phyloP scores from a whole-genome alignment of 1,140 invertebrate species.

The Physella acuta region DNA sequence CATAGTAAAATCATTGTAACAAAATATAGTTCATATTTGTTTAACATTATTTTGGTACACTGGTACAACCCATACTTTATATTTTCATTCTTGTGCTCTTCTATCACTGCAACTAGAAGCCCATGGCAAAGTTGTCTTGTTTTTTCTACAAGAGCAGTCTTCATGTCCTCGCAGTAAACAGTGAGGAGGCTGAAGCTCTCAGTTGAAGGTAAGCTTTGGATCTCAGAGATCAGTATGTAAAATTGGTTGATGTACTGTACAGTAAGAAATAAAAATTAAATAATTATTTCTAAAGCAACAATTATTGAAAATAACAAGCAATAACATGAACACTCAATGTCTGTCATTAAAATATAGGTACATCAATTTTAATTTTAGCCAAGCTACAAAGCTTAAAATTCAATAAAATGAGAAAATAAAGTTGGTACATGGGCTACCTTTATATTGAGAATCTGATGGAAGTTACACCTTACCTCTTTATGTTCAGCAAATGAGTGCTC shows the following conservation, averaged over 20 bases:
- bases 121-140: constrained; percentile 48
- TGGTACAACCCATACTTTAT: constrained; percentile 40
- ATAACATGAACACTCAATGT: not conserved
- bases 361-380: not conserved
- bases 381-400: no score
- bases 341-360: not conserved
- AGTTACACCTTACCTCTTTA: constrained; percentile 41
- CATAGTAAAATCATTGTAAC: no score
- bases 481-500: constrained; percentile 60
- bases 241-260: constrained; percentile 22
- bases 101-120: constrained; percentile 52
- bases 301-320: not conserved
- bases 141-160: constrained; percentile 52
- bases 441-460: no score
- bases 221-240: constrained; percentile 33
- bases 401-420: no score
- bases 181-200: constrained; percentile 59
- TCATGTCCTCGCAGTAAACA: constrained; percentile 58
- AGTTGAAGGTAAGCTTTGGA: constrained; percentile 55
- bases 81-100: constrained; percentile 56
- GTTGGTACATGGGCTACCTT: no score
- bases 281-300: not conserved
- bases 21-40: no score
- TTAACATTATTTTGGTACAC: no score
- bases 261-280: not conserved